phyloP scores from a whole-genome alignment of 2,113 vertebrate species.

The Brachyistius frenatus region DNA sequence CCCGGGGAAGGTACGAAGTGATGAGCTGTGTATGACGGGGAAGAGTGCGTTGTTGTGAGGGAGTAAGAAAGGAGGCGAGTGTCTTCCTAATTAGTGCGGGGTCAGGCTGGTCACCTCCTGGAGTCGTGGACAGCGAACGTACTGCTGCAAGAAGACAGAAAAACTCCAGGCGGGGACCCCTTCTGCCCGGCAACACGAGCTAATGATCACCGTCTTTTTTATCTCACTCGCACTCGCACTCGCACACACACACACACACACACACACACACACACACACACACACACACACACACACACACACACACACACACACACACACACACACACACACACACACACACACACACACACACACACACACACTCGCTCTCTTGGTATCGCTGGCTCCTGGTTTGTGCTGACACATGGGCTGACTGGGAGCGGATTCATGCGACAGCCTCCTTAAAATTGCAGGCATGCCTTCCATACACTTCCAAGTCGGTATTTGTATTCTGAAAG shows the following conservation, averaged over 20 bases:
- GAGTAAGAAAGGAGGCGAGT: conserved; percentile 10
- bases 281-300: no score
- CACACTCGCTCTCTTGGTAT: conserved; percentile 33
- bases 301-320: no score
- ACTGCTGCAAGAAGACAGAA: conserved; percentile 28
- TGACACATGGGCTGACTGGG: conserved; percentile 72
- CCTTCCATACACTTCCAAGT: conserved; percentile 49
- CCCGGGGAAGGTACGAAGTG: not conserved
- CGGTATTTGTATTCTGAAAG: conserved; percentile 70
- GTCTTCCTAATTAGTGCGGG: conserved; percentile 49
- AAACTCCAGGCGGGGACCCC: conserved; percentile 49
- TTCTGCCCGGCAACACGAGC: conserved; percentile 67
- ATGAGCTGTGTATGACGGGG: conserved; percentile 13
- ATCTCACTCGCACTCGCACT: not conserved
- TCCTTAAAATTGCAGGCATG: conserved; percentile 70
- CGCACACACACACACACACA: no score
- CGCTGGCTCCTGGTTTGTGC: conserved; percentile 74
- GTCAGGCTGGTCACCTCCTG: conserved; percentile 44
- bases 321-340: no score
- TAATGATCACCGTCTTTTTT: conserved; percentile 56
- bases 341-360: not conserved
- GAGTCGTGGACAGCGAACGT: conserved; percentile 24
- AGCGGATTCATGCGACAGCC: conserved; percentile 51
- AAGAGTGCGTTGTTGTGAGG: conserved; percentile 6
- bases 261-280: no score